These are phyloP conservation scores for Trachymyrmex septentrionalis DNA, from an alignment of 1,140 invertebrate species.

Conservation along the genomic window DNA sequence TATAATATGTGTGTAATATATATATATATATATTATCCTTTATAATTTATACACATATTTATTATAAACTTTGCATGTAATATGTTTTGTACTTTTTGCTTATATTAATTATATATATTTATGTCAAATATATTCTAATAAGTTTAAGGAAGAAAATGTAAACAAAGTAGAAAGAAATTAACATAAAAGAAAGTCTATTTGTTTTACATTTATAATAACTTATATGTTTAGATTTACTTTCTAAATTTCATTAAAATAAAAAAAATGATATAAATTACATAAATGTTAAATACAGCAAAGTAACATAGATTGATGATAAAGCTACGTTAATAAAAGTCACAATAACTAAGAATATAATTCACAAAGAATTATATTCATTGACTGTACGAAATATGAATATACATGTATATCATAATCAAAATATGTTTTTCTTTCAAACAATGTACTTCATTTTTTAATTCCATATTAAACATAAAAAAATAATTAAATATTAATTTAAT, in stretches of 20 bases:
- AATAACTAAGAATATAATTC: background rate
- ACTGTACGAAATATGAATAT: too few relatives aligned
- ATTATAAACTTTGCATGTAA: background rate
- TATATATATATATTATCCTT: too few relatives aligned
- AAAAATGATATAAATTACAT: background rate
- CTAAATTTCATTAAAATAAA: background rate
- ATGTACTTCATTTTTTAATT: background rate
- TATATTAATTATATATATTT: conserved; percentile 1
- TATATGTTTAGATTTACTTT: background rate
- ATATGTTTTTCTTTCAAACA: background rate
- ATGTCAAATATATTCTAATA: background rate
- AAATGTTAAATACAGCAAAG: background rate
- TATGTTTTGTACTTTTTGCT: background rate
- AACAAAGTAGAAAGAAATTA: background rate
- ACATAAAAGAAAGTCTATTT: background rate
- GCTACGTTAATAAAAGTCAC: background rate
- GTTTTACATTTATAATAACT: background rate
- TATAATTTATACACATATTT: background rate
- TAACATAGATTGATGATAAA: background rate
- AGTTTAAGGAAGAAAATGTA: background rate
- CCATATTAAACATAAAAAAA: background rate
- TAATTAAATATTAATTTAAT: conserved; percentile 6
- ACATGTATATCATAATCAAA: background rate
- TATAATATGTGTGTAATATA: too few relatives aligned
- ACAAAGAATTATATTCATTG: too few relatives aligned